Percentiles rank a stretch among this genome's conserved stretches.
Conservation (phyloP, 2,797 vertebrate species). For the Gymnocypris eckloni region DNA sequence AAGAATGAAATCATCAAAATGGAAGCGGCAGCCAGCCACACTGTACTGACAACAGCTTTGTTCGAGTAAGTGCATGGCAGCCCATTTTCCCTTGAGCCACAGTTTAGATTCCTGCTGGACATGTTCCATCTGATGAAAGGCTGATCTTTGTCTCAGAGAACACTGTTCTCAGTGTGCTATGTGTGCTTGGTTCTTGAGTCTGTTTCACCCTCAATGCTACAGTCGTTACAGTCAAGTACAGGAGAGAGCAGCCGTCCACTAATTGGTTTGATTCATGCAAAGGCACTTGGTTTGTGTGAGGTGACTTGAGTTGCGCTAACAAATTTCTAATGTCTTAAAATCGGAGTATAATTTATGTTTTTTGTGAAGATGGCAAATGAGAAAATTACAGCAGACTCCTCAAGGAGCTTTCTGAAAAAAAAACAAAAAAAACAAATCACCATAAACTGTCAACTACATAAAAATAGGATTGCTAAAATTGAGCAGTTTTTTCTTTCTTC, state of each 20-base stretch:
- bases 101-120: slow-evolving; percentile 42
- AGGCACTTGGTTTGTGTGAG: slow-evolving; percentile 30
- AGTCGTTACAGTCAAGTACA: slow-evolving; percentile 45
- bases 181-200: slow-evolving; percentile 29
- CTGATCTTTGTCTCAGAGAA: slow-evolving; percentile 47
- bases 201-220: slow-evolving; percentile 38
- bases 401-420: background rate
- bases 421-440: background rate
- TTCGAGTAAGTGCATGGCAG: slow-evolving; percentile 40
- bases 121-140: slow-evolving; percentile 53
- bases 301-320: slow-evolving; percentile 43
- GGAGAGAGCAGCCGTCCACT: slow-evolving; percentile 44
- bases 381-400: background rate
- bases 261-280: slow-evolving; percentile 57
- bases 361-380: background rate
- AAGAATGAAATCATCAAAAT: slow-evolving; percentile 52
- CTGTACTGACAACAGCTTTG: slow-evolving; percentile 44
- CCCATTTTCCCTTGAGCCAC: slow-evolving; percentile 33
- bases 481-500: background rate
- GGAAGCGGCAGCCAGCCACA: slow-evolving; percentile 39
- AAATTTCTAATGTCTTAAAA: slow-evolving; percentile 38
- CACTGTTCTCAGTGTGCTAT: slow-evolving; percentile 40
- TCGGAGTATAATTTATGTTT: background rate
- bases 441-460: slow-evolving; percentile 1
- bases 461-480: slow-evolving; percentile 19